Conservation (phyloP, 2,888 invertebrate species). For the Thera obeliscata region DNA sequence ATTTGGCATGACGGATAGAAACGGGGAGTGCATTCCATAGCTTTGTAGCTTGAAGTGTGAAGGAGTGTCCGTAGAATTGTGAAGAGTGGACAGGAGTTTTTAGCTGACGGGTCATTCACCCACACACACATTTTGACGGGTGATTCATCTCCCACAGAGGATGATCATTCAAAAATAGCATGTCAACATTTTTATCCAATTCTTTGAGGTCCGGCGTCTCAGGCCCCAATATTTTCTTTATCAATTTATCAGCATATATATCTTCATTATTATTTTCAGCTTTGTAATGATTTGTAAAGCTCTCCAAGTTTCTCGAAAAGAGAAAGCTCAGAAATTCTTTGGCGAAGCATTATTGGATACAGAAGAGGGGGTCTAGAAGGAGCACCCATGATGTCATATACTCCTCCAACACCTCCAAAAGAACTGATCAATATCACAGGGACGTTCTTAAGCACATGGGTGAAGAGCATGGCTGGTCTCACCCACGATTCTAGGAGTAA, state of each 20-base stretch:
- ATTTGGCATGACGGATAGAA: no score
- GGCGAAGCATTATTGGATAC: constrained; percentile 20
- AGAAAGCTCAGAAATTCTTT: constrained; percentile 25
- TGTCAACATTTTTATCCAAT: constrained; percentile 51
- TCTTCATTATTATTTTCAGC: constrained; percentile 21
- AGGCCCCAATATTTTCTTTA: constrained; percentile 46
- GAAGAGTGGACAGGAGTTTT: no score
- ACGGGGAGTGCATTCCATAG: no score
- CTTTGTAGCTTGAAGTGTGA: no score
- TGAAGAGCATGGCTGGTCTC: constrained; percentile 35
- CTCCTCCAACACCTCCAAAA: constrained; percentile 16
- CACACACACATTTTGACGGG: no score
- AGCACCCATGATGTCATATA: constrained; percentile 30
- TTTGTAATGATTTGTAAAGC: constrained; percentile 24
- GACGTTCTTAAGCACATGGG: constrained; percentile 39
- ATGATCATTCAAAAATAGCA: constrained; percentile 68
- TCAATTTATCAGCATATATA: constrained; percentile 27
- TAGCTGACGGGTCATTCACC: no score
- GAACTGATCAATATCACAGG: constrained; percentile 44
- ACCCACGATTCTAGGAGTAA: constrained; percentile 42
- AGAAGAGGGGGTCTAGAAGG: constrained; percentile 20
- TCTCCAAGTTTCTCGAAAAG: constrained; percentile 33
- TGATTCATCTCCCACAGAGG: constrained; percentile 58
- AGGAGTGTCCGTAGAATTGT: no score
- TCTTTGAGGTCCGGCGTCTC: constrained; percentile 43